Evolutionary conservation across 2,113 vertebrate genomes (phyloP).

Genomic region (Notothenia rossii): DNA sequence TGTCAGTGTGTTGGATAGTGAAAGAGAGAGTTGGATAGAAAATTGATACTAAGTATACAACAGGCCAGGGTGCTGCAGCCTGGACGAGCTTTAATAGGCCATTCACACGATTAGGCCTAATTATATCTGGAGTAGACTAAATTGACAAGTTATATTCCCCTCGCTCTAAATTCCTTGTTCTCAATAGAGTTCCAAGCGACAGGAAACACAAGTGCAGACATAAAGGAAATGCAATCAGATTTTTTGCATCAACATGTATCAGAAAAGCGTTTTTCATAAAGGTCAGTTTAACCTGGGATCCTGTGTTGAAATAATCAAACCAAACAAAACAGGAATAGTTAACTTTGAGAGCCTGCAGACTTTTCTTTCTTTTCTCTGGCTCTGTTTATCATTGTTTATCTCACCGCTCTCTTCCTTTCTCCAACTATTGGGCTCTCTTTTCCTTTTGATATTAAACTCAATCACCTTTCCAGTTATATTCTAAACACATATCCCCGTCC

Average conservation of each 20-base stretch:
- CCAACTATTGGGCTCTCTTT: background rate
- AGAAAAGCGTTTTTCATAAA: slow-evolving; percentile 6
- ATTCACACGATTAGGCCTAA: slow-evolving; percentile 41
- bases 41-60: slow-evolving; percentile 54
- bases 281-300: background rate
- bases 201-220: slow-evolving; percentile 37
- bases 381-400: slow-evolving; percentile 20
- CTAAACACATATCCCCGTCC: slow-evolving; percentile 8
- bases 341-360: background rate
- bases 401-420: slow-evolving; percentile 8
- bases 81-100: slow-evolving; percentile 48
- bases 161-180: slow-evolving; percentile 20
- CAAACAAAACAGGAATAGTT: background rate
- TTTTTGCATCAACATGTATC: slow-evolving; percentile 15
- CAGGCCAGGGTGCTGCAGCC: slow-evolving; percentile 39
- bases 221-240: slow-evolving; percentile 14
- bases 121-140: slow-evolving; percentile 56
- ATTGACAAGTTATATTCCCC: slow-evolving; percentile 44
- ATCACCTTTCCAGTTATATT: slow-evolving; percentile 53
- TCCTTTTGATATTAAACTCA: slow-evolving; percentile 31
- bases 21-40: slow-evolving; percentile 48
- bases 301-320: background rate
- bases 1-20: slow-evolving; percentile 51
- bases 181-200: slow-evolving; percentile 7
- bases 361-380: background rate